A percentile compares a stretch with the other conserved stretches of the same genome.
Evolutionary conservation across 1,140 invertebrate species (phyloP).

Genomic region (Drosophila lini): DNA sequence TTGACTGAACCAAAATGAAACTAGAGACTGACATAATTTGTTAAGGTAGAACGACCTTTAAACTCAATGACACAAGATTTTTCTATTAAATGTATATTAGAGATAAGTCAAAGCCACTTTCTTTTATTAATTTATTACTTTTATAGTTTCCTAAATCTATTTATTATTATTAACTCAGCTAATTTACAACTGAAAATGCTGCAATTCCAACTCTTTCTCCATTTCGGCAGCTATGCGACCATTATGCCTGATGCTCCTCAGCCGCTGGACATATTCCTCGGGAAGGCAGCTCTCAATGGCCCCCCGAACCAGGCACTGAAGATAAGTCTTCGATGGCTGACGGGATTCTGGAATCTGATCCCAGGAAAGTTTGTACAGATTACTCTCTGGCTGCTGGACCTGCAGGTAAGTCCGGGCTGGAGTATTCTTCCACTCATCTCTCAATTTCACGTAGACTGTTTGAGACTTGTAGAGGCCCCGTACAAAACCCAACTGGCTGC

Average conservation of each 20-base stretch:
- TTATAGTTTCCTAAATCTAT: too few species aligned
- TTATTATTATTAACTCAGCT: too few species aligned
- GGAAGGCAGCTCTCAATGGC: slow-evolving; percentile 70
- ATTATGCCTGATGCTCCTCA: slow-evolving; percentile 71
- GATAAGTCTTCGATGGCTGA: slow-evolving; percentile 74
- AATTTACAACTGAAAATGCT: slow-evolving; percentile 19
- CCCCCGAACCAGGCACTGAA: slow-evolving; percentile 72
- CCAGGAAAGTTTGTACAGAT: slow-evolving; percentile 41
- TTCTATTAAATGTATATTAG: background rate
- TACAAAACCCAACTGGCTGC: slow-evolving; percentile 69
- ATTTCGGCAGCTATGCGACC: slow-evolving; percentile 24
- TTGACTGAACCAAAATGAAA: background rate
- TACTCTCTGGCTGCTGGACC: slow-evolving; percentile 52
- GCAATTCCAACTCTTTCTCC: slow-evolving; percentile 50
- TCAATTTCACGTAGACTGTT: slow-evolving; percentile 51
- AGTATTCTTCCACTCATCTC: slow-evolving; percentile 5
- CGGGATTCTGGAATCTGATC: slow-evolving; percentile 28
- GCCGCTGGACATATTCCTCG: slow-evolving; percentile 50
- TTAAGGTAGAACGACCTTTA: background rate
- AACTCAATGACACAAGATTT: background rate
- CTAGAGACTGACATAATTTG: background rate
- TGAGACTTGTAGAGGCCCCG: slow-evolving; percentile 47
- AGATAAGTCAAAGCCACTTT: background rate
- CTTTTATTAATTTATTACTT: too few species aligned
- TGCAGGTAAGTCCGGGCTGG: slow-evolving; percentile 61